Base-by-base conservation (phyloP, 2,888 invertebrate species). In the Dromius quadrimaculatus region DNA sequence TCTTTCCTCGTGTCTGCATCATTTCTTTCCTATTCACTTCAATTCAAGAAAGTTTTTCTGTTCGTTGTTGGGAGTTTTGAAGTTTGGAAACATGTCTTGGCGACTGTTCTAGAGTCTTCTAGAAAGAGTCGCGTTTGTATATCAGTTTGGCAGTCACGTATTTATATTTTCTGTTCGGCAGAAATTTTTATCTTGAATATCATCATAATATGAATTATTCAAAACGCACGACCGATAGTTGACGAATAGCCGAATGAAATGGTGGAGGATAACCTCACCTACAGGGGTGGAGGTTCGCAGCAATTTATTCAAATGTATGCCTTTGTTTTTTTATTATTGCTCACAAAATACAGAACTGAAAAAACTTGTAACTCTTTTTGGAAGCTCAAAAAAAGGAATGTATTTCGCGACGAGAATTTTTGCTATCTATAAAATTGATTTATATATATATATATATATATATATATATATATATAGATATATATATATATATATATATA, bases 91-190 rank as follows among this genome's bases (percentile, higher is more conserved):
- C 47, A 66, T 38, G 59, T 59, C 59, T 36, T 11, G 8, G 1
- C 20, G 15, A 47, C 47, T 13, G n/a, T n/a, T n/a, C n/a, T n/a
- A n/a, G 47, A 20, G 38, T n/a, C 13, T 47, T 19, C 47, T 47
- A 22, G 47, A 6, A 9, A 20, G 20, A 8, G 47, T 20, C 36
- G 36, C 36, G 57, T 41, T 41, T 38, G 28, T 59, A 20, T 69
- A 45, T 69, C 62, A 50, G 61, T 38, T 61, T 62, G 61, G 47
- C 34, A 64, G 70, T 70, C 70, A 70, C 70, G 70, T 70, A 70
- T 70, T 70, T 70, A 70, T 70, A 61, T 70, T 70, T 70, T 70
- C 70, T 61, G 62, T 70, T 70, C 62, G 50, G 70, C 36, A 47
- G 34, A 59, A 68, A 59, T 62, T 62, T 59, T 70, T 47, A 50